These are phyloP conservation scores for Sternarchorhynchus goeldii DNA, from an alignment of 2,797 vertebrate species.

Conservation along the genomic window DNA sequence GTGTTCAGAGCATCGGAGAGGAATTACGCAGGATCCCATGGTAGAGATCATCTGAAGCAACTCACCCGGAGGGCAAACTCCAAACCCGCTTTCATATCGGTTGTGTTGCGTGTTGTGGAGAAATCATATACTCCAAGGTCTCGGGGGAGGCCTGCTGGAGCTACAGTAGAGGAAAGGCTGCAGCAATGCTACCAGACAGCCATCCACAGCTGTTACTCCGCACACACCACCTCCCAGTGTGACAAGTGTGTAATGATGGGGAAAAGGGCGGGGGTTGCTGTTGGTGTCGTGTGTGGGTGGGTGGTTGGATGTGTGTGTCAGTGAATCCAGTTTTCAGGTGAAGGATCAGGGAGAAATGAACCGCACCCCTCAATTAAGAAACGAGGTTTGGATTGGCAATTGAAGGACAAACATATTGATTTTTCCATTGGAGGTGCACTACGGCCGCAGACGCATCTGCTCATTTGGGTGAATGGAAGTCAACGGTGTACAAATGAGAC, in stretches of 20 bases:
- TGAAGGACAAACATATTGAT: slow-evolving; percentile 54
- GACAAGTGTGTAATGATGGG: slow-evolving; percentile 27
- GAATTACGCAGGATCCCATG: too few species aligned
- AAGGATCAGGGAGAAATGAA: slow-evolving; percentile 49
- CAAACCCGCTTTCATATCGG: slow-evolving; percentile 38
- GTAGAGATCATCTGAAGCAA: too few species aligned
- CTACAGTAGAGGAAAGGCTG: slow-evolving; percentile 25
- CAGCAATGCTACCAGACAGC: slow-evolving; percentile 31
- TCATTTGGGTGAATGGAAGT: slow-evolving; percentile 32
- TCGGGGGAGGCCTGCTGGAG: slow-evolving; percentile 26
- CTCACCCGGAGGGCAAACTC: slow-evolving; percentile 40
- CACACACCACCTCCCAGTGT: background rate
- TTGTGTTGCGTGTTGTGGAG: slow-evolving; percentile 27
- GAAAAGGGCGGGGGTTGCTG: background rate
- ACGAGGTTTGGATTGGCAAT: slow-evolving; percentile 48
- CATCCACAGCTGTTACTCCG: slow-evolving; percentile 31
- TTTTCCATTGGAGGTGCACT: slow-evolving; percentile 51
- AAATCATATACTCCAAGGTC: slow-evolving; percentile 44
- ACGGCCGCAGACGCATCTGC: slow-evolving; percentile 33
- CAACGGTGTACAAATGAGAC: slow-evolving; percentile 30
- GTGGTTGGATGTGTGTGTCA: slow-evolving; percentile 12
- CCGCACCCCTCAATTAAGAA: slow-evolving; percentile 42
- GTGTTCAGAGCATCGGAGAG: too few species aligned
- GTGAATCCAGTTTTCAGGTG: slow-evolving; percentile 46
- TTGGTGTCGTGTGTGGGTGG: background rate